Conservation (phyloP, 2,888 invertebrate genomes). For the Leptopilina myrica region DNA sequence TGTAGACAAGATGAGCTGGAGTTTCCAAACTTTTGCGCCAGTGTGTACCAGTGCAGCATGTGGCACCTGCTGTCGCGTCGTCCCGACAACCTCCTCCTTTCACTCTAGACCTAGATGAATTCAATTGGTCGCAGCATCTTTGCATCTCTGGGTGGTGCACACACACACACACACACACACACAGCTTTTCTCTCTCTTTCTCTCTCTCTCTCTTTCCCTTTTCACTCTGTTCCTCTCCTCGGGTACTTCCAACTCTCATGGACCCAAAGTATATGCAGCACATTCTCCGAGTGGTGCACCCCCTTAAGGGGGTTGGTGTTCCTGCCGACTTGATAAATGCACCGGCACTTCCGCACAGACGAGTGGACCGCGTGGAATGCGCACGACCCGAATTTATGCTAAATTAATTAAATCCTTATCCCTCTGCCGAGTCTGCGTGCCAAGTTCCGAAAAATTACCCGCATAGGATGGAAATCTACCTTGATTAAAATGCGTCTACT, state of each 20-base stretch:
- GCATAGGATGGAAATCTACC: slow-evolving; percentile 28
- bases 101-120: slow-evolving; percentile 57
- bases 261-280: slow-evolving; percentile 43
- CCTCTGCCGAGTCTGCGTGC: slow-evolving; percentile 28
- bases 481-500: slow-evolving; percentile 35
- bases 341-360: slow-evolving; percentile 58
- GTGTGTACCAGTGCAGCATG: slow-evolving; percentile 31
- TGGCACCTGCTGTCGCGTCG: slow-evolving; percentile 60
- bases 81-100: slow-evolving; percentile 56
- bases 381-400: slow-evolving; percentile 58
- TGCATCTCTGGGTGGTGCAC: slow-evolving; percentile 49
- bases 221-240: too few relatives aligned
- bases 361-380: slow-evolving; percentile 60
- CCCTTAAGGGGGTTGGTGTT: slow-evolving; percentile 43
- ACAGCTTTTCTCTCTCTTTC: not conserved
- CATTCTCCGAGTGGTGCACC: slow-evolving; percentile 43
- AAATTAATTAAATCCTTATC: slow-evolving; percentile 58
- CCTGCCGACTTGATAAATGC: slow-evolving; percentile 63
- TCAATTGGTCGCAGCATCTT: slow-evolving; percentile 61
- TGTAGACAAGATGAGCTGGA: slow-evolving; percentile 11
- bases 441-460: slow-evolving; percentile 37
- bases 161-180: slow-evolving; percentile 9
- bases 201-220: too few relatives aligned
- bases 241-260: slow-evolving; percentile 42
- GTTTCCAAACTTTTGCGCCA: not conserved